Evolutionary conservation across 2,797 vertebrate genomes (phyloP), one percentile per base, ranked within the genome.

Genomic region (Hoplostethus mediterraneus): DNA sequence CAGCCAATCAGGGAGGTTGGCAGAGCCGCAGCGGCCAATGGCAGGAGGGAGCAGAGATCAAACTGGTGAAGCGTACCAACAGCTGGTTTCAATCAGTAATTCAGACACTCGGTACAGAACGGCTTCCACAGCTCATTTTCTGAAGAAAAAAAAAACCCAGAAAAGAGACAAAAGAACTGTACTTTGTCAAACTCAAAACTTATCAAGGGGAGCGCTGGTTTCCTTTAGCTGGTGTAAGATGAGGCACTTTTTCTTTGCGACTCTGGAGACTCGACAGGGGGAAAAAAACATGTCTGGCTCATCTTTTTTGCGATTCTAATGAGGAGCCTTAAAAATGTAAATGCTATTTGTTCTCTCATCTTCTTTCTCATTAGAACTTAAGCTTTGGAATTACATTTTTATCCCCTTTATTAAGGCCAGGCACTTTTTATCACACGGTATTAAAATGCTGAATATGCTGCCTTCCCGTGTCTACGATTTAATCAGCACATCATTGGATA

Each of bases 51-150:
- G 76, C 57, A 53, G 63, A 71, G 75, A 79, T 88, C 87, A 84
- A 75, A 79, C 77, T 80, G 83, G 71, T 81, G 82, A 81, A 40
- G 48, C 64, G 65, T 36, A 72, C 59, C 44, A 70, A 71, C 86
- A 91, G 84, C 85, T 89, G 90, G 66, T 83, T 89, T 79, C 63
- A 81, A 89, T 91, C 77, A 85, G 75, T 36, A 30, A 78, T 72
- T 74, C 73, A 79, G 73, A 84, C 75, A 74, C 70, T 57, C 59
- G 69, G 71, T n/a, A 51, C 54, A 28, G 67, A 48, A 70, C 25
- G 6, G 57, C 45, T 65, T 73, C 53, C 21, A 30, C 56, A 14
- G 73, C 67, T 81, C 60, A 7, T 72, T 66, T 68, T 76, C 56
- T 71, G 76, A 66, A 59, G 58, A 74, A 77, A 82, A 68, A 17